A percentile compares a stretch with the other conserved stretches of the same genome.
phyloP scores from a whole-genome alignment of 2,113 vertebrate species.

The Mus musculus region DNA sequence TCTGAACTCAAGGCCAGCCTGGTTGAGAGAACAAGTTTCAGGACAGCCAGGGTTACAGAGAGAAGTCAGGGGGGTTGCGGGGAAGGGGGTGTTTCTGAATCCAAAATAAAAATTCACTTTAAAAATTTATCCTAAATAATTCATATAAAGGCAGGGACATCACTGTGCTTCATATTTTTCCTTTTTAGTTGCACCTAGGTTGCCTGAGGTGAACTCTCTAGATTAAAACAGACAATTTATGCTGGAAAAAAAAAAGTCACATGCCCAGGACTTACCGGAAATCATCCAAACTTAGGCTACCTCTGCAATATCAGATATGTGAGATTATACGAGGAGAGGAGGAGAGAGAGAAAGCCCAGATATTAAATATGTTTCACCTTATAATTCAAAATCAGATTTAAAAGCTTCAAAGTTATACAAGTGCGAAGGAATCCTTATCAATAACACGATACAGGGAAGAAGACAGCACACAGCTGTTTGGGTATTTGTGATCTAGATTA shows the following conservation, averaged over 20 bases:
- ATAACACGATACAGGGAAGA: constrained; percentile 25
- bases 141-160: constrained; percentile 81
- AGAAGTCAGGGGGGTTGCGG: neutral
- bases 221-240: constrained; percentile 80
- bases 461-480: neutral
- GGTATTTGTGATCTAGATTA: neutral
- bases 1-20: neutral
- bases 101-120: constrained; percentile 57
- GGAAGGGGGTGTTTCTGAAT: neutral
- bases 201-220: constrained; percentile 62
- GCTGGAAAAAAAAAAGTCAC: constrained; percentile 82
- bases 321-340: constrained; percentile 88
- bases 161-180: constrained; percentile 54
- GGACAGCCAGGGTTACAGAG: neutral
- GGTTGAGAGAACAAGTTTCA: neutral
- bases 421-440: constrained; percentile 42
- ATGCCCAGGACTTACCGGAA: constrained; percentile 93
- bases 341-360: constrained; percentile 82
- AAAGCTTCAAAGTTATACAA: constrained; percentile 65
- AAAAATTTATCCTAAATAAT: constrained; percentile 62
- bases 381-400: constrained; percentile 70
- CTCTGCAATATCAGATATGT: constrained; percentile 97
- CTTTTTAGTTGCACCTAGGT: constrained; percentile 63
- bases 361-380: constrained; percentile 69
- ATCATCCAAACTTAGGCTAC: constrained; percentile 97